These are phyloP conservation scores for Gavia stellata DNA, from an alignment of 2,113 vertebrate species.

Conservation along the genomic window DNA sequence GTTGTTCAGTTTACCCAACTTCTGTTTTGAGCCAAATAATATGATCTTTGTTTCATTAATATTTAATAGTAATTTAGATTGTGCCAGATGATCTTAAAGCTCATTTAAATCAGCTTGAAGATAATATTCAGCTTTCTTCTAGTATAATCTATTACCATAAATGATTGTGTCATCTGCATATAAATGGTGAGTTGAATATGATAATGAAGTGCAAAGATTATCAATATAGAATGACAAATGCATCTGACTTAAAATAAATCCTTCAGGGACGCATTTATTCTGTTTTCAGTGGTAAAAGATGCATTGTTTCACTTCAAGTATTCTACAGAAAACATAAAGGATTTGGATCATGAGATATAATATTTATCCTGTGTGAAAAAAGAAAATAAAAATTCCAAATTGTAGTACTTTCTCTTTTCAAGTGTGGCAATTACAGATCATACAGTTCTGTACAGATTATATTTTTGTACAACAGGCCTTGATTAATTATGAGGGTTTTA, in stretches of 20 bases:
- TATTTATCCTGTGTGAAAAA: constrained; percentile 7
- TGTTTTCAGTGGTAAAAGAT: constrained; percentile 55
- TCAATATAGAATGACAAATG: constrained; percentile 72
- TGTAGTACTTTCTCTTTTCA: constrained; percentile 34
- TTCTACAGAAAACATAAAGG: constrained; percentile 60
- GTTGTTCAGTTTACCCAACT: constrained; percentile 56
- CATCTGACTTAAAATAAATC: constrained; percentile 70
- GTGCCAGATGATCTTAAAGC: constrained; percentile 77
- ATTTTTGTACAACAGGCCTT: not conserved
- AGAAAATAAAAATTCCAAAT: not conserved
- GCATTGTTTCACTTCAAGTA: constrained; percentile 61
- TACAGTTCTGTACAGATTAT: not conserved
- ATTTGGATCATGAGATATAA: constrained; percentile 19
- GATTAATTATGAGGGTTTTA: not conserved
- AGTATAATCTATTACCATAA: constrained; percentile 73
- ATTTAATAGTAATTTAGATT: constrained; percentile 80
- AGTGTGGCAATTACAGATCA: constrained; percentile 46
- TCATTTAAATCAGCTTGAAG: constrained; percentile 78
- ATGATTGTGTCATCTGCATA: constrained; percentile 75
- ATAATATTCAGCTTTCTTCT: constrained; percentile 75
- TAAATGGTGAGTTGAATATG: constrained; percentile 67
- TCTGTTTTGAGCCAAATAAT: constrained; percentile 72
- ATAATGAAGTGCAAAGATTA: constrained; percentile 73
- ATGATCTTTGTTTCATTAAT: constrained; percentile 78
- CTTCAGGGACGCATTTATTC: constrained; percentile 57